These are phyloP conservation scores for Nesometra sesokonis DNA, from an alignment of 35 echinoderm and acorn worm species.

Conservation along the genomic window DNA sequence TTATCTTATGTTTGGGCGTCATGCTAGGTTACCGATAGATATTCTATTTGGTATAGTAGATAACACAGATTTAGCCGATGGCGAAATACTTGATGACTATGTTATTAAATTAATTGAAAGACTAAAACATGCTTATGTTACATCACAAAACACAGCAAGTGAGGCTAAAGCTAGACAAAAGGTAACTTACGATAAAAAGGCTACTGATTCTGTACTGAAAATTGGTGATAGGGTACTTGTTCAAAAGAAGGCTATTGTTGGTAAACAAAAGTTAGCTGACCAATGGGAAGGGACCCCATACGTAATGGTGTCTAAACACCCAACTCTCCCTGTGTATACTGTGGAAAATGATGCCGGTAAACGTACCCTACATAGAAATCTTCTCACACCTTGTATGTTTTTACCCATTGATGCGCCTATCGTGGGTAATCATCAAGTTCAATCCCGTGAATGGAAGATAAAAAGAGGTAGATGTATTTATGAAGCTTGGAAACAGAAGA, in stretches of 20 bases:
- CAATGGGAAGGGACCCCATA: slow-evolving; percentile 35
- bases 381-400: slow-evolving; percentile 32
- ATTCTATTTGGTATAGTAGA: slow-evolving; percentile 9
- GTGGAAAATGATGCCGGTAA: slow-evolving; percentile 34
- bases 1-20: slow-evolving; percentile 34
- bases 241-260: slow-evolving; percentile 39
- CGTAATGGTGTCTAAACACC: slow-evolving; percentile 5
- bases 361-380: slow-evolving; percentile 39
- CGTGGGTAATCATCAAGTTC: not conserved
- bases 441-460: not conserved
- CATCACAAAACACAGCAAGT: slow-evolving; percentile 11
- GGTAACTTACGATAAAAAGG: slow-evolving; percentile 26
- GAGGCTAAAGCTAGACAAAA: slow-evolving; percentile 14
- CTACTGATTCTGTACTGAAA: slow-evolving; percentile 16
- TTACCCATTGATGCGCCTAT: slow-evolving; percentile 2
- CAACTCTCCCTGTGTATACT: slow-evolving; percentile 39
- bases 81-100: not conserved
- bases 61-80: not conserved
- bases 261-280: slow-evolving; percentile 70
- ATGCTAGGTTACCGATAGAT: slow-evolving; percentile 24
- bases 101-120: slow-evolving; percentile 6
- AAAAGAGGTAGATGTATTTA: not conserved
- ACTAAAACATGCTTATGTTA: slow-evolving; percentile 13
- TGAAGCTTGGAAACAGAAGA: not conserved
- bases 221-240: slow-evolving; percentile 63